Evolutionary conservation across 2,797 vertebrate species (phyloP).

Genomic region (Eulemur albifrons): DNA sequence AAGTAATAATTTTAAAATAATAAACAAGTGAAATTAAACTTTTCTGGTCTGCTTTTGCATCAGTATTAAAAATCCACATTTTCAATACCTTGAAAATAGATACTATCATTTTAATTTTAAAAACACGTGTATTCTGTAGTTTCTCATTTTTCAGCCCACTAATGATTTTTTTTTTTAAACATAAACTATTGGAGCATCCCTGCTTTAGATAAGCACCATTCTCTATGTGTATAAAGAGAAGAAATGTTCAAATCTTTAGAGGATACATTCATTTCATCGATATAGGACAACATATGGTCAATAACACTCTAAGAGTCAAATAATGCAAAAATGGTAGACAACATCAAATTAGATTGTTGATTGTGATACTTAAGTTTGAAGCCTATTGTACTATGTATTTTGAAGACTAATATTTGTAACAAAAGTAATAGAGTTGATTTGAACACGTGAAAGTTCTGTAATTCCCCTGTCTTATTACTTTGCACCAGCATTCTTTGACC

Average conservation of each 20-base stretch:
- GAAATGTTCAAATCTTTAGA: not conserved
- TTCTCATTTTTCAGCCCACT: not conserved
- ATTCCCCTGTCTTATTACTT: not conserved
- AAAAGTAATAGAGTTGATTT: not conserved
- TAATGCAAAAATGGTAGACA: not conserved
- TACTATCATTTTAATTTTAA: not conserved
- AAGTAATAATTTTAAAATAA: not conserved
- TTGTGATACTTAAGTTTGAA: not conserved
- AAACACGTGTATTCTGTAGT: not conserved
- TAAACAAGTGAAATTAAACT: not conserved
- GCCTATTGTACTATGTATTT: not conserved
- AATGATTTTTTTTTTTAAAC: not conserved
- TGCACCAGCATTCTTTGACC: not conserved
- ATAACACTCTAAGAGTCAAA: not conserved
- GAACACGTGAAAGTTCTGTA: not conserved
- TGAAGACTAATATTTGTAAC: not conserved
- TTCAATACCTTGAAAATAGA: not conserved
- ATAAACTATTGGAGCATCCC: not conserved
- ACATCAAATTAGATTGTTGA: not conserved
- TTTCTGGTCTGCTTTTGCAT: not conserved
- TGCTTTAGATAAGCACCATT: not conserved
- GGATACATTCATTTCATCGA: not conserved
- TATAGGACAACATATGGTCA: not conserved
- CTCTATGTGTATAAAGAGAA: not conserved
- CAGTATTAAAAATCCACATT: not conserved